These are phyloP conservation scores for Heliconius himera DNA, from an alignment of 1,140 invertebrate species.

Conservation along the genomic window DNA sequence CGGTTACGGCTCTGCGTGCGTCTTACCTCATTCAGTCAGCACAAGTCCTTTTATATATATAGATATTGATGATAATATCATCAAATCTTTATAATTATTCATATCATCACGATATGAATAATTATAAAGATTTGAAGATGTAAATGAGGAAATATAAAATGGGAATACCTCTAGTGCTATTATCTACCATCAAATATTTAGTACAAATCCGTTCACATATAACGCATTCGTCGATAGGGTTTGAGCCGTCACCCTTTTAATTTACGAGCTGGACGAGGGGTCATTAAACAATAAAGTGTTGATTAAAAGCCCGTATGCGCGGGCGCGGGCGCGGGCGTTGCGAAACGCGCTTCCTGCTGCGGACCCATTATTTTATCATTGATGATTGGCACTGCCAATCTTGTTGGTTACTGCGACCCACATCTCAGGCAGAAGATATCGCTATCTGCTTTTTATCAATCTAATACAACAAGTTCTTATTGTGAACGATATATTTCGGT, in stretches of 20 bases:
- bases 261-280: constrained; percentile 76
- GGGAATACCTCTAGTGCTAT: constrained; percentile 40
- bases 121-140: background rate
- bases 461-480: background rate
- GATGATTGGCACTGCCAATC: constrained; percentile 69
- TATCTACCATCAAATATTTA: constrained; percentile 71
- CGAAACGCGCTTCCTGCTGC: constrained; percentile 76
- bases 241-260: constrained; percentile 80
- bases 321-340: constrained; percentile 56
- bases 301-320: constrained; percentile 81
- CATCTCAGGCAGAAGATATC: constrained; percentile 14
- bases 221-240: constrained; percentile 77
- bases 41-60: too few species aligned
- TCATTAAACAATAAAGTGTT: constrained; percentile 82
- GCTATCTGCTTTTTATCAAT: background rate
- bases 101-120: too few species aligned
- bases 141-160: background rate
- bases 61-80: too few species aligned
- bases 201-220: constrained; percentile 72
- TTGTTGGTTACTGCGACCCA: constrained; percentile 40
- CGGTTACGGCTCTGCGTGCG: too few species aligned
- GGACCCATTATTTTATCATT: constrained; percentile 77
- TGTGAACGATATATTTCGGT: too few species aligned
- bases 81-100: too few species aligned
- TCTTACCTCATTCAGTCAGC: too few species aligned